phyloP scores from a whole-genome alignment of 1,140 invertebrate species.

The Dolichoris vasculosae region DNA sequence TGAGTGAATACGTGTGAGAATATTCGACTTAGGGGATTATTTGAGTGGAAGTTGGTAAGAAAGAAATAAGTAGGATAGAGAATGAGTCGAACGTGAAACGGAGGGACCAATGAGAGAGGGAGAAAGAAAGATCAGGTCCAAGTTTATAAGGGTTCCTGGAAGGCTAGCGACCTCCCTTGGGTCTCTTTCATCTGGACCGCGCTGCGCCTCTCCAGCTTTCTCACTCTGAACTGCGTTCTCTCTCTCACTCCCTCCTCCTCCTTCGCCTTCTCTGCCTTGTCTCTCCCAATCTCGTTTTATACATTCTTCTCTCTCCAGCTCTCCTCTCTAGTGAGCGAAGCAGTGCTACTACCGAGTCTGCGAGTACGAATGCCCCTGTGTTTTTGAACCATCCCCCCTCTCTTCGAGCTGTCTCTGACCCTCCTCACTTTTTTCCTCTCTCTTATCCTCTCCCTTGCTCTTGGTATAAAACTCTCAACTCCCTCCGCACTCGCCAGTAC shows the following conservation, averaged over 20 bases:
- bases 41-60: slow-evolving; percentile 43
- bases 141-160: slow-evolving; percentile 73
- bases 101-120: too few relatives aligned
- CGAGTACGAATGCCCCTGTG: slow-evolving; percentile 12
- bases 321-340: not conserved
- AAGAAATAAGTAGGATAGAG: slow-evolving; percentile 42
- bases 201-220: slow-evolving; percentile 9
- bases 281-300: slow-evolving; percentile 37
- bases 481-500: not conserved
- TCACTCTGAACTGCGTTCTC: slow-evolving; percentile 16
- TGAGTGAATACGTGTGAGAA: slow-evolving; percentile 36
- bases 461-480: not conserved
- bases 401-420: too few relatives aligned
- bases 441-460: not conserved
- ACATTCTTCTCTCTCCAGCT: slow-evolving; percentile 16
- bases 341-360: not conserved
- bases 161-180: slow-evolving; percentile 72
- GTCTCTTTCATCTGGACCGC: slow-evolving; percentile 71
- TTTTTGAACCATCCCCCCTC: slow-evolving; percentile 22
- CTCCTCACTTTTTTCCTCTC: not conserved
- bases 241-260: slow-evolving; percentile 41
- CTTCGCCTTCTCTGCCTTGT: slow-evolving; percentile 5
- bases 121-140: slow-evolving; percentile 63
- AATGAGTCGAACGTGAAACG: too few relatives aligned
- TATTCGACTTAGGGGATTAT: slow-evolving; percentile 53